Evolutionary conservation across 2,888 invertebrate species (phyloP), one percentile per base, ranked within the genome.

Genomic region (Heteromyza rotundicornis): DNA sequence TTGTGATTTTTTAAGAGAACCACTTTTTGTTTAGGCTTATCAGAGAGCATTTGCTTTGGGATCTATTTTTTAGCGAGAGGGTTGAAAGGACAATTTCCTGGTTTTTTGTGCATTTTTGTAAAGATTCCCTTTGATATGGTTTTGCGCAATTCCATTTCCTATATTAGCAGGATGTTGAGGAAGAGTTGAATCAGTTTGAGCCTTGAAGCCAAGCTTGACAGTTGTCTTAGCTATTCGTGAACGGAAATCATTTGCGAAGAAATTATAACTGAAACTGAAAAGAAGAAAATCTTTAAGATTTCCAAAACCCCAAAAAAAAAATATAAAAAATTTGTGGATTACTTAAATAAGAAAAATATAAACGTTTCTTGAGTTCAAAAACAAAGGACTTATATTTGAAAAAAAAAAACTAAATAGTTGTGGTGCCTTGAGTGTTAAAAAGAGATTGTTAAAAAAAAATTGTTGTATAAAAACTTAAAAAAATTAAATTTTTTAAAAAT

Each of bases 171-270:
- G 62, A 24, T 47, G 59, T 64, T 23, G 71, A 67, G 76, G 78
- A 79, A 79, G 79, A 79, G 77, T 76, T 78, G 78, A 80, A 68
- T 72, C 75, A 81, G 82, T 81, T 81, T 80, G 81, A 70, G 80
- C 79, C 66, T 68, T 68, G 74, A 71, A 70, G 81, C 79, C 77
- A 78, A 81, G 78, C 81, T 79, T 80, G 64, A 68, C 67, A 67
- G 76, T 75, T 76, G 75, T 24, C 20, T 16, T 20, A 32, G 52
- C 23, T 24, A n/a, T n/a, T 52, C 7, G 24, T 52, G 8, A 47
- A 17, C 3, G 23, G 5, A 53, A 20, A 40, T n/a, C n/a, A 36
- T 52, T 16, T 53, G 20, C 10, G 20, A 36, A n/a, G n/a, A n/a
- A n/a, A n/a, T n/a, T n/a, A n/a, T n/a, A n/a, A n/a, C n/a, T n/a